A percentile compares a stretch with the other conserved stretches of the same genome.
Evolutionary conservation across 92 coral and sea anemone genomes (phyloP).

Genomic region (Zoanthus sociatus): DNA sequence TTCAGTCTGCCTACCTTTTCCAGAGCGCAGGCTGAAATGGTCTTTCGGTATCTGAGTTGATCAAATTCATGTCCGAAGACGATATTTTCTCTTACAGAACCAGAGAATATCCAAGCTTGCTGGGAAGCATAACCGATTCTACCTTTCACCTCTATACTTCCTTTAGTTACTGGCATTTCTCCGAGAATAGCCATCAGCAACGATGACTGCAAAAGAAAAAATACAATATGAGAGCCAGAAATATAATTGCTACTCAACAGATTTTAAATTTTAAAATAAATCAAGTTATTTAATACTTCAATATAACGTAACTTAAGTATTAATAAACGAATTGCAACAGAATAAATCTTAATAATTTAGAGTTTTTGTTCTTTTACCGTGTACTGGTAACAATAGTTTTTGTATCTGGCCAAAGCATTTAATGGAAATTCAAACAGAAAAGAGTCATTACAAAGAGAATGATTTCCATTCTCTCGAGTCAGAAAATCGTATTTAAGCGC

Average conservation of each 20-base stretch:
- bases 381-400: too few species aligned
- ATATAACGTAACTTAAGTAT: too few species aligned
- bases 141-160: constrained; percentile 73
- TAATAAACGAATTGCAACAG: too few species aligned
- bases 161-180: constrained; percentile 81
- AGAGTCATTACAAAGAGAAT: too few species aligned
- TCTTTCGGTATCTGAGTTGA: constrained; percentile 71
- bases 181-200: constrained; percentile 86
- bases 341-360: too few species aligned
- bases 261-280: not conserved
- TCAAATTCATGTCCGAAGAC: constrained; percentile 85
- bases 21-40: constrained; percentile 86
- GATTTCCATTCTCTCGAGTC: too few species aligned
- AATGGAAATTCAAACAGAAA: too few species aligned
- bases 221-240: too few species aligned
- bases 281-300: too few species aligned
- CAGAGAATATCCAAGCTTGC: constrained; percentile 96
- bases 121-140: constrained; percentile 90
- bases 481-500: too few species aligned
- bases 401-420: too few species aligned
- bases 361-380: too few species aligned
- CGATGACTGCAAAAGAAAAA: constrained; percentile 73
- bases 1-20: constrained; percentile 68
- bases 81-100: constrained; percentile 89
- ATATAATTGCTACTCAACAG: not conserved